Evolutionary conservation across 30 jellyfish, hydroid and myxozoan genomes (phyloP).

Genomic region (Mastigias papua): DNA sequence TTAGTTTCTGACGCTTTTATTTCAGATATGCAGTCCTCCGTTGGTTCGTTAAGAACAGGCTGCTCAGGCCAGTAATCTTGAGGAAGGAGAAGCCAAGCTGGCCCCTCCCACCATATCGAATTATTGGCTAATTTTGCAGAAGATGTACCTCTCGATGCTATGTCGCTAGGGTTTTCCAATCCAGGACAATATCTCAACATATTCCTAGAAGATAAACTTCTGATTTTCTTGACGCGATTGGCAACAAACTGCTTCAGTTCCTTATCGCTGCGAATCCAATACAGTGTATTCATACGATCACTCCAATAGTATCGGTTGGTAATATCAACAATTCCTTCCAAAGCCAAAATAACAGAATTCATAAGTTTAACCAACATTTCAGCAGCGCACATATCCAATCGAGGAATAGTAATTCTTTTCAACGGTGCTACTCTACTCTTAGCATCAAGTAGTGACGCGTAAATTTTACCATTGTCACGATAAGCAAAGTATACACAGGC

Average conservation of each 20-base stretch:
- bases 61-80: not conserved
- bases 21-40: not conserved
- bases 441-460: slow-evolving; percentile 11
- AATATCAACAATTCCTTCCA: not conserved
- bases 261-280: slow-evolving; percentile 1
- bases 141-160: not conserved
- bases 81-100: slow-evolving; percentile 1
- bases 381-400: slow-evolving; percentile 35
- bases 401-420: not conserved
- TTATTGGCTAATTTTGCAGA: slow-evolving; percentile 9
- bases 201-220: slow-evolving; percentile 20
- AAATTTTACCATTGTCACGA: too few relatives aligned
- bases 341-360: not conserved
- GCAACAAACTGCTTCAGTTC: slow-evolving; percentile 19
- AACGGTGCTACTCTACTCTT: slow-evolving; percentile 24
- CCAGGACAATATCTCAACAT: slow-evolving; percentile 37
- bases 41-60: not conserved
- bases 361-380: slow-evolving; percentile 5
- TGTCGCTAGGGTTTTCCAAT: slow-evolving; percentile 22
- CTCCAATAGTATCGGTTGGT: slow-evolving; percentile 8
- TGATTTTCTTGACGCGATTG: slow-evolving; percentile 18
- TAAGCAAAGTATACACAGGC: slow-evolving; percentile 20
- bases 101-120: slow-evolving; percentile 53
- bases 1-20: not conserved
- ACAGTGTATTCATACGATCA: not conserved